Evolutionary conservation across 2,797 vertebrate genomes (phyloP).

Genomic region (Tolypeutes matacus): DNA sequence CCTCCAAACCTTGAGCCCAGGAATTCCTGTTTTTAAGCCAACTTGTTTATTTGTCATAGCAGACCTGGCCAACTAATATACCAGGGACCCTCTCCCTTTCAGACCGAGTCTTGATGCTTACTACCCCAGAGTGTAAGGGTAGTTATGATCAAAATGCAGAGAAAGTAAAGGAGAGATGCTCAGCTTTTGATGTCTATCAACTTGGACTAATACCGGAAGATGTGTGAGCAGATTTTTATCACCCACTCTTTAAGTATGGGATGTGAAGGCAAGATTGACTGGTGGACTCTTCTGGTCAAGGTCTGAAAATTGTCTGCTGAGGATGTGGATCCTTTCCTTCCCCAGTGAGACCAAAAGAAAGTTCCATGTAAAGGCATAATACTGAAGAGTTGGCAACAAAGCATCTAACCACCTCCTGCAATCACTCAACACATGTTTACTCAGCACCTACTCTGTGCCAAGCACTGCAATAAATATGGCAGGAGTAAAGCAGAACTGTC

Average conservation of each 20-base stretch:
- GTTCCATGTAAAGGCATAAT: not conserved
- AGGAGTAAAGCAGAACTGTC: accelerated
- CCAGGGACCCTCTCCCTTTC: not conserved
- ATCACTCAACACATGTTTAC: not conserved
- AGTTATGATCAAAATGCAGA: not conserved
- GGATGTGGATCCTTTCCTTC: not conserved
- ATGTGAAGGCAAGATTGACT: not conserved
- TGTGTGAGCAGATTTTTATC: not conserved
- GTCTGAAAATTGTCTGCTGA: not conserved
- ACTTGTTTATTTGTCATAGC: no score
- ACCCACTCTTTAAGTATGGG: not conserved
- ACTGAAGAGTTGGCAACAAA: not conserved
- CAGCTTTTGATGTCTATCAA: not conserved
- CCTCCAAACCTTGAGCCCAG: no score
- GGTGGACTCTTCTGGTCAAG: not conserved
- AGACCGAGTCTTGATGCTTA: not conserved
- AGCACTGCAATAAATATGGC: accelerated
- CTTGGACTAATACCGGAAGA: not conserved
- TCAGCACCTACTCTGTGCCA: not conserved
- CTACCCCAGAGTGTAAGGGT: not conserved
- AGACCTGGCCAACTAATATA: no score
- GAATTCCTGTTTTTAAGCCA: no score
- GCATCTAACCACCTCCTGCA: not conserved
- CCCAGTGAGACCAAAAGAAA: not conserved
- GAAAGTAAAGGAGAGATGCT: not conserved